These are phyloP conservation scores for Drosophila lini DNA, from an alignment of 1,140 invertebrate genomes.

Conservation along the genomic window DNA sequence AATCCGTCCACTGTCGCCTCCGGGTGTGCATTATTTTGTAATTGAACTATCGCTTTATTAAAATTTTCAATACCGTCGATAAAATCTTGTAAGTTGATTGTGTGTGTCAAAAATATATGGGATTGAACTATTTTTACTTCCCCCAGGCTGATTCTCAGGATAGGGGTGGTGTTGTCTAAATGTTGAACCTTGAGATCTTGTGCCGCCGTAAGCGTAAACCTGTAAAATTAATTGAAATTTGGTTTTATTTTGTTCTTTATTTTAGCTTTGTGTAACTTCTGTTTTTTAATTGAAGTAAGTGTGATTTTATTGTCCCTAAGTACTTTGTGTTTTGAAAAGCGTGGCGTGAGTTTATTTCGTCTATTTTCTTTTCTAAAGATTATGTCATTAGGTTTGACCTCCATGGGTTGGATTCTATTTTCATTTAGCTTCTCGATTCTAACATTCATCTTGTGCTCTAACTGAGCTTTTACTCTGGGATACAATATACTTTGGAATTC, in stretches of 20 bases:
- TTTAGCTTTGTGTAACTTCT: conserved; percentile 2
- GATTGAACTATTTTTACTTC: conserved; percentile 5
- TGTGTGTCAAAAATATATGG: background rate
- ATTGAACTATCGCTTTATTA: background rate
- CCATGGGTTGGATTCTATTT: background rate
- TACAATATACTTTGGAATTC: too few relatives aligned
- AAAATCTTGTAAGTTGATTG: background rate
- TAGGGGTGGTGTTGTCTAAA: conserved; percentile 1
- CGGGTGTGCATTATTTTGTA: too few relatives aligned
- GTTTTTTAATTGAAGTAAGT: background rate
- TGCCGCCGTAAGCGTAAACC: conserved; percentile 5
- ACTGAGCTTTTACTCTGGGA: too few relatives aligned
- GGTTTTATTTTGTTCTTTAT: conserved; percentile 2
- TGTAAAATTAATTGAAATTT: conserved; percentile 2
- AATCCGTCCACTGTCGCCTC: background rate
- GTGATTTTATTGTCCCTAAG: conserved; percentile 1
- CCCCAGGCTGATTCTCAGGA: conserved; percentile 1
- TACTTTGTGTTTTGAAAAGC: conserved; percentile 11
- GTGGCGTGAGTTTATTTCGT: conserved; percentile 7
- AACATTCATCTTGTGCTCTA: too few relatives aligned
- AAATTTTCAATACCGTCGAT: conserved; percentile 4
- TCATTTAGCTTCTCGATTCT: background rate
- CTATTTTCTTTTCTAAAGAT: conserved; percentile 9
- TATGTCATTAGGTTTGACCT: background rate
- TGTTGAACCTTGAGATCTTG: conserved; percentile 4